phyloP scores from a whole-genome alignment of 2,888 invertebrate genomes.

The Acrobasis consociella region DNA sequence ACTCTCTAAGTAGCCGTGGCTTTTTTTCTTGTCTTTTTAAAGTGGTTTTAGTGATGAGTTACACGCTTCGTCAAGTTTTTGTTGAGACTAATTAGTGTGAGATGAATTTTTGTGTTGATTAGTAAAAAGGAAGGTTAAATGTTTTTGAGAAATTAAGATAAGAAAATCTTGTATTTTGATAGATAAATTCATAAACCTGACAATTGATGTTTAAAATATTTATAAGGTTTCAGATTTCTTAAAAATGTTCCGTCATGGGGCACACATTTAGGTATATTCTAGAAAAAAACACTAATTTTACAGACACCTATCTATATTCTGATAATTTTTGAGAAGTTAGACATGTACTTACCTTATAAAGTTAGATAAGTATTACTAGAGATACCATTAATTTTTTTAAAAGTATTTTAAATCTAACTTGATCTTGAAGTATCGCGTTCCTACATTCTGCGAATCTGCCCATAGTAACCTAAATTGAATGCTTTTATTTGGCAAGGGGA shows the following conservation, averaged over 20 bases:
- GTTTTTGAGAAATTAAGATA: slow-evolving; percentile 1
- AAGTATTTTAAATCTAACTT: too few species aligned
- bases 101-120: slow-evolving; percentile 9
- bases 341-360: too few species aligned
- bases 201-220: too few species aligned
- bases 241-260: too few species aligned
- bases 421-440: neutral
- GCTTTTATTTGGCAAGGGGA: slow-evolving; percentile 43
- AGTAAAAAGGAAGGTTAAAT: neutral
- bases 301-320: too few species aligned
- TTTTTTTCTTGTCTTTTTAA: slow-evolving; percentile 49
- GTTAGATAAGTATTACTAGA: too few species aligned
- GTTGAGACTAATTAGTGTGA: neutral
- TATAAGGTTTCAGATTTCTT: too few species aligned
- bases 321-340: too few species aligned
- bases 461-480: slow-evolving; percentile 35
- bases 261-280: too few species aligned
- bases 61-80: slow-evolving; percentile 37
- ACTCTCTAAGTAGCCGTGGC: slow-evolving; percentile 56
- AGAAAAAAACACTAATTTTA: too few species aligned
- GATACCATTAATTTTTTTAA: too few species aligned
- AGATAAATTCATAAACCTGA: too few species aligned
- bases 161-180: neutral
- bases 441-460: slow-evolving; percentile 4
- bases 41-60: slow-evolving; percentile 42